Evolutionary conservation across 2,888 invertebrate species (phyloP).

Genomic region (Gryllus longicercus): DNA sequence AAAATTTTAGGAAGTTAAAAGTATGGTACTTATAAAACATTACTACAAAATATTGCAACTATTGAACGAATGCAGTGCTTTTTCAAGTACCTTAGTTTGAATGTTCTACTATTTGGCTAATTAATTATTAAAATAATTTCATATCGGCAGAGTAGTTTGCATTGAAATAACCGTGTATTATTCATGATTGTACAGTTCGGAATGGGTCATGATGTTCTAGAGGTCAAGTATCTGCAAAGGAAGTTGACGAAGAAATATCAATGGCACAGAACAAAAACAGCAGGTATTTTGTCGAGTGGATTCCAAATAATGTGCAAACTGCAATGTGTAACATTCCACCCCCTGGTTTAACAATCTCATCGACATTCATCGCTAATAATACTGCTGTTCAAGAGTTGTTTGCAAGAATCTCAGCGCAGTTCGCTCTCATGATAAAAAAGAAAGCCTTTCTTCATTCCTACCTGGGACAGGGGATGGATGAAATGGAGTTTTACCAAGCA

Average conservation of each 20-base stretch:
- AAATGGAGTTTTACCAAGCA: background rate
- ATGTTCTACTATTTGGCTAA: too few species aligned
- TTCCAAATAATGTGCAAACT: background rate
- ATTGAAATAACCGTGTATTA: too few species aligned
- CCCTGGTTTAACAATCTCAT: background rate
- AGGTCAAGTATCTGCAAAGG: background rate
- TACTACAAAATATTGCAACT: too few species aligned
- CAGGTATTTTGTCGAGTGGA: background rate
- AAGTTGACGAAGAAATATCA: background rate
- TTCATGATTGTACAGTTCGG: too few species aligned
- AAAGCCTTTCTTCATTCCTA: background rate
- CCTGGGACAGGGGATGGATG: background rate
- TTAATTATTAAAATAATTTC: too few species aligned
- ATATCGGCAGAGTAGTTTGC: too few species aligned
- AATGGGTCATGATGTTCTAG: background rate
- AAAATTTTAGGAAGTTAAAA: too few species aligned
- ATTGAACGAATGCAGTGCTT: too few species aligned
- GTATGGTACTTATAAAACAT: too few species aligned
- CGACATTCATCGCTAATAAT: background rate
- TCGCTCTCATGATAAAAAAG: background rate
- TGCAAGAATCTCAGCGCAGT: background rate
- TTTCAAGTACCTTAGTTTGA: too few species aligned
- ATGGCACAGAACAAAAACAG: background rate
- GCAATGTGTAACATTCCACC: background rate
- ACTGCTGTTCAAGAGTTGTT: conserved; percentile 1